Percentiles rank a stretch among this genome's conserved stretches.
Evolutionary conservation across 2,888 invertebrate species (phyloP).

Genomic region (Ormia ochracea): DNA sequence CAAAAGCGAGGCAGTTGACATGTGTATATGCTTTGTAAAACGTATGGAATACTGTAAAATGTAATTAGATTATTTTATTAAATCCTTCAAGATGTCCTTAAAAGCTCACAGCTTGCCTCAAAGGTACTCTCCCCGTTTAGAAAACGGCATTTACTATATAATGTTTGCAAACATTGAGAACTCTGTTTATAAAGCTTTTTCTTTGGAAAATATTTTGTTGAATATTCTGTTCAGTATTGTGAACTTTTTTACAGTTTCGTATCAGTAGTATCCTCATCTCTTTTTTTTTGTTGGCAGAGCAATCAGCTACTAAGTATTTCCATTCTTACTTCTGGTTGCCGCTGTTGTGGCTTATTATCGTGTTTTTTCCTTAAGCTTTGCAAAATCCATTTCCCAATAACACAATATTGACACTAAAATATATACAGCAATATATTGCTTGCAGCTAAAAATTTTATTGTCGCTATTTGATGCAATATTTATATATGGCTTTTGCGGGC

Average conservation of each 20-base stretch:
- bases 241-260: neutral
- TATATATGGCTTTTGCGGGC: neutral
- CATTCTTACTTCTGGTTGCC: neutral
- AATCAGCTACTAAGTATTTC: constrained; percentile 19
- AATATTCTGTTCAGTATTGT: constrained; percentile 20
- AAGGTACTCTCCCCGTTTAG: too few relatives aligned
- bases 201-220: constrained; percentile 13
- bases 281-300: neutral
- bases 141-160: too few relatives aligned
- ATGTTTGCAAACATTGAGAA: too few relatives aligned
- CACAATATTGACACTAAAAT: constrained; percentile 54
- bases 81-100: too few relatives aligned
- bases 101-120: too few relatives aligned
- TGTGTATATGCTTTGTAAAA: too few relatives aligned
- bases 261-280: neutral
- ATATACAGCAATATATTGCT: constrained; percentile 21
- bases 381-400: constrained; percentile 53
- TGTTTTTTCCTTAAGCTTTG: constrained; percentile 18
- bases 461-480: constrained; percentile 20
- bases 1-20: too few relatives aligned
- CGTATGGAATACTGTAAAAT: too few relatives aligned
- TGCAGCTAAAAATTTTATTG: constrained; percentile 33
- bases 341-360: constrained; percentile 24
- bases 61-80: too few relatives aligned
- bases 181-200: neutral